Base-by-base conservation (phyloP, 2,113 vertebrate species). In the Cyprinodon variegatus region DNA sequence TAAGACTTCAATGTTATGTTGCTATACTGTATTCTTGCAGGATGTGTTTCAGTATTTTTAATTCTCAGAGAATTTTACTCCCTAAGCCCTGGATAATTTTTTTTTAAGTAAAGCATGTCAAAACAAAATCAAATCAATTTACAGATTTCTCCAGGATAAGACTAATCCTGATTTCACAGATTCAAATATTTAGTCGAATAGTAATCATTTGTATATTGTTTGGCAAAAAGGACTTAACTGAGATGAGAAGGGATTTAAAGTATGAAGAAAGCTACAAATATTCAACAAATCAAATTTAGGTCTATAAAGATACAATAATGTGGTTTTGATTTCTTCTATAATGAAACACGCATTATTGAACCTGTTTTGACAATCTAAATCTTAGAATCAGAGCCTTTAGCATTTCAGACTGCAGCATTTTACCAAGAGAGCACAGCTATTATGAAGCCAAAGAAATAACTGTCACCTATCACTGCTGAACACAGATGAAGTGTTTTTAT, bases 361-460 rank as follows among this genome's bases (percentile, higher is more conserved):
- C 50, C 17, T 29, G 29, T 29, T 7, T 17, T 41, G 41, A 41
- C 17, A 8, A 57, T 15, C 2, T 9, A 20, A 10, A 57, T 20
- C 3, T 57, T 57, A 8, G 6, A n/a, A 29, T 29, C 29, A 29
- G 29, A 29, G 29, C 29, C 29, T 29, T 29, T 29, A 29, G 29
- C 29, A 29, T 29, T 29, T 29, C 29, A 1, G 29, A 29, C 29
- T 29, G 29, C 29, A 29, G 29, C 29, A 29, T 29, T 50, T 14
- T 15, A 50, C 10, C 3, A 8, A 50, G 48, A 50, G 48, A 50
- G 11, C 11, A 50, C 48, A 29, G 29, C 29, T 29, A 29, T 29
- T 29, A 29, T 76, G n/a, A 46, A 41, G 22, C 20, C 36, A 61
- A 4, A 38, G n/a, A 68, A 68, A 69, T 39, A 64, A 45, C 41